Base-by-base conservation (phyloP, 2,113 vertebrate species). In the Pomatostomus ruficeps region DNA sequence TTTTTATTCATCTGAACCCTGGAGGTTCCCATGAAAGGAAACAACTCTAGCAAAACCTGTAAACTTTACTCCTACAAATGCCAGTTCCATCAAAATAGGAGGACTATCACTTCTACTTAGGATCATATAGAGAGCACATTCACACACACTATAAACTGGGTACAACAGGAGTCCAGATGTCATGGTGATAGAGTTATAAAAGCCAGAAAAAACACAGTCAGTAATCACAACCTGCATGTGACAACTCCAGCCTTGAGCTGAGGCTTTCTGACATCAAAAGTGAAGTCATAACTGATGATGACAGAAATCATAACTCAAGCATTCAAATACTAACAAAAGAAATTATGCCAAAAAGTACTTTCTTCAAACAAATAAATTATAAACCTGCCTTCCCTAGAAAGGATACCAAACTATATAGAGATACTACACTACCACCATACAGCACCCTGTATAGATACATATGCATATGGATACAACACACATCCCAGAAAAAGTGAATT, bases 391-490 rank as follows among this genome's bases (percentile, higher is more conserved):
- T 70, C 42, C 79, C 35, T 59, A 84, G 19, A 65, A 87, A 29
- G 31, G 35, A 35, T 6, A 58, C 11, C 24, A 25, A 67, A 49
- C 4, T 7, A 40, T 7, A 42, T 2, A 58, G 0, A 61, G 12
- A 48, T 29, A 79, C 9, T 33, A 52, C 23, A 52, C 21, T 26
- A 45, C 12, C 15, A 59, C 58, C 52, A 58, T 10, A 54, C 24
- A 76, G 83, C 9, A 55, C 14, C 48, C 57, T 42, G 23, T 25
- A 63, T 12, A 42, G 12, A 68, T 31, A 40, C 7, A 2, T n/a
- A 83, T 0, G 2, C 20, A 11, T 38, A 62, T 6, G n/a, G 46
- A 75, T 26, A 62, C 14, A 57, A 33, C 7, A 83, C 0, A 1
- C 21, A 54, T 14, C 25, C 52, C 59, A 51, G 25, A 49, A 76